These are phyloP conservation scores for Melieria picta DNA, from an alignment of 2,888 invertebrate genomes.

Conservation along the genomic window DNA sequence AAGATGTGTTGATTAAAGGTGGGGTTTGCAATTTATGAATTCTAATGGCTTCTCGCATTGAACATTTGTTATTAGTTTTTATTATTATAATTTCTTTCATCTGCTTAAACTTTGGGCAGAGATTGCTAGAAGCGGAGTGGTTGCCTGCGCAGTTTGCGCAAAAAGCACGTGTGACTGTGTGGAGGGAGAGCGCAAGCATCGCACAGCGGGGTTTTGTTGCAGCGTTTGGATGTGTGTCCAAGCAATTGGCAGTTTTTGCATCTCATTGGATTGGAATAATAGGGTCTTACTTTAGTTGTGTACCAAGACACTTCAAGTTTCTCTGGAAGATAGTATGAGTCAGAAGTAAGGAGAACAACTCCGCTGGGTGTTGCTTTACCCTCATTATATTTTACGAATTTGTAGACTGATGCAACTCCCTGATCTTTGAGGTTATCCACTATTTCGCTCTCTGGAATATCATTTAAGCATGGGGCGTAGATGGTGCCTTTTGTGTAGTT, in stretches of 20 bases:
- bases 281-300: not conserved
- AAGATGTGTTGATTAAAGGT: not conserved
- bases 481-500: conserved; percentile 5
- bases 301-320: conserved; percentile 21
- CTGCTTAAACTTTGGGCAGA: not conserved
- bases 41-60: conserved; percentile 6
- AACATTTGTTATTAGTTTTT: not conserved
- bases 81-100: too few species aligned
- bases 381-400: conserved; percentile 12
- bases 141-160: conserved; percentile 1
- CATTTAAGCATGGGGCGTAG: conserved; percentile 5
- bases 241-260: conserved; percentile 22
- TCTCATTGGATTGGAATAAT: conserved; percentile 24
- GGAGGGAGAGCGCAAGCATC: conserved; percentile 5
- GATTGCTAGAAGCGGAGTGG: not conserved
- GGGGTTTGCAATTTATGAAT: conserved; percentile 9
- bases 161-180: not conserved
- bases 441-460: conserved; percentile 14
- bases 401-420: conserved; percentile 6
- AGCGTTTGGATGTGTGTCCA: conserved; percentile 16
- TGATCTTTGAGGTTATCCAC: conserved; percentile 10
- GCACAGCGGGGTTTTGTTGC: conserved; percentile 8
- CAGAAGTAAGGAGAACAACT: conserved; percentile 6
- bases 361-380: not conserved
- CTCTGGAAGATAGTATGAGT: conserved; percentile 11